Evolutionary conservation across 1,140 invertebrate species (phyloP).

Genomic region (Panulirus ornatus): DNA sequence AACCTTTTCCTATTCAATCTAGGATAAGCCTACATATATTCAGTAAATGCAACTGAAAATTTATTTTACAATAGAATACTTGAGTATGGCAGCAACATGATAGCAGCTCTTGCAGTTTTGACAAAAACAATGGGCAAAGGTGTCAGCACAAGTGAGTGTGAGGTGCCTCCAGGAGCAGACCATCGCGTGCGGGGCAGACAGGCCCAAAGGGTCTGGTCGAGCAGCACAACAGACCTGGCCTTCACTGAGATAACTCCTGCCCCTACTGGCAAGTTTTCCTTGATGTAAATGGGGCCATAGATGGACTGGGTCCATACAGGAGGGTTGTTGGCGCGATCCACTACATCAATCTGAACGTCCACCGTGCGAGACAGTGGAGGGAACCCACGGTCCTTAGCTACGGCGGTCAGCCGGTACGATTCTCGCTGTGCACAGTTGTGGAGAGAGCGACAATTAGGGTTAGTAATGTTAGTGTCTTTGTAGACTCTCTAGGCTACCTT

Average conservation of each 20-base stretch:
- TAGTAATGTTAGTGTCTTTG: conserved; percentile 73
- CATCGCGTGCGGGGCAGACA: conserved; percentile 73
- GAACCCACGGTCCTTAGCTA: conserved; percentile 96
- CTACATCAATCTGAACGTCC: conserved; percentile 98
- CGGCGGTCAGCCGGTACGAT: conserved; percentile 97
- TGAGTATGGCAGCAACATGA: background rate
- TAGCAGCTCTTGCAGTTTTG: background rate
- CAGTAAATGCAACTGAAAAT: background rate
- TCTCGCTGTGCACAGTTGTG: conserved; percentile 86
- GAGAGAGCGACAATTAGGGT: conserved; percentile 73
- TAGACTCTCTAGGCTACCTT: conserved; percentile 73
- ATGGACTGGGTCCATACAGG: conserved; percentile 96
- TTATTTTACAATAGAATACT: background rate
- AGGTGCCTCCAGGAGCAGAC: conserved; percentile 61
- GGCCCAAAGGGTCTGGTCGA: conserved; percentile 68
- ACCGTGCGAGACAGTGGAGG: conserved; percentile 94
- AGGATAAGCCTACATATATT: background rate
- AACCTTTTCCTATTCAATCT: conserved; percentile 14
- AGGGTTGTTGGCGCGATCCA: conserved; percentile 96
- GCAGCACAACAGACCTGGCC: conserved; percentile 90
- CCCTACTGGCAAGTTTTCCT: conserved; percentile 97
- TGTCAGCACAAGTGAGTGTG: conserved; percentile 67
- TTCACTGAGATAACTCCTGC: conserved; percentile 97
- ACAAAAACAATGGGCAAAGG: conserved; percentile 21
- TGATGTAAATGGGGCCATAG: conserved; percentile 97